Base-by-base conservation (phyloP, 2,888 invertebrate genomes). In the Morpho achilles region DNA sequence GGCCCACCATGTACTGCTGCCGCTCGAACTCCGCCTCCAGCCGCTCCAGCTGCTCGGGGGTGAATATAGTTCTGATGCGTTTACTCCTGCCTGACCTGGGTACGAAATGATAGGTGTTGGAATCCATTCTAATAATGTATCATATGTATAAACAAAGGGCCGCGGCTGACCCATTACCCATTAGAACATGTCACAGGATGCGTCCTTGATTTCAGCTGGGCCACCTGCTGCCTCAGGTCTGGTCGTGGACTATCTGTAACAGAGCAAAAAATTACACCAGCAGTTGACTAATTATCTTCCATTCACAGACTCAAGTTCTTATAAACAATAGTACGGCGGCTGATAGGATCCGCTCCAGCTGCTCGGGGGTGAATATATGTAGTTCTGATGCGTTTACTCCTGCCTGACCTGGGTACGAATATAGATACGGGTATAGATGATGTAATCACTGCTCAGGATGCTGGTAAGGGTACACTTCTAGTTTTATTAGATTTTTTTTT, bases 1-100 rank as follows among this genome's bases (percentile, higher is more conserved):
- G 98, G 0, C 98, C 98, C 8, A 99, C 98, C 98, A 99, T 98
- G 87, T 99, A 99, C 82, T 99, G 98, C 74, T 98, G 98, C 45
- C 98, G 87, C 71, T 98, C 97, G 75, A 99, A 99, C 88, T 98
- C 98, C 0, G 96, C 96, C 77, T 99, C 98, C 56, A 99, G 89
- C 67, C 97, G 91, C 80, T 99, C 98, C 69, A 99, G 85, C 83
- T 99, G 98, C 72, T 98, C 98, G 0, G 98, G 98, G 0, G 98
- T 98, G 90, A 99, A 99, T 72, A 99, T 99, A 0, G 98, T 99
- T 32, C 99, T 91, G 45, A 98, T 97, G 64, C 98, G 90, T 88
- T 98, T 98, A 73, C 96, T 96, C 72, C 90, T 71, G 4, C 95
- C 89, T 0, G 87, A 94, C 60, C 92, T 92, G 67, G 8, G 71